Evolutionary conservation across 2,888 invertebrate species (phyloP).

Genomic region (Hirudinaria manillensis): DNA sequence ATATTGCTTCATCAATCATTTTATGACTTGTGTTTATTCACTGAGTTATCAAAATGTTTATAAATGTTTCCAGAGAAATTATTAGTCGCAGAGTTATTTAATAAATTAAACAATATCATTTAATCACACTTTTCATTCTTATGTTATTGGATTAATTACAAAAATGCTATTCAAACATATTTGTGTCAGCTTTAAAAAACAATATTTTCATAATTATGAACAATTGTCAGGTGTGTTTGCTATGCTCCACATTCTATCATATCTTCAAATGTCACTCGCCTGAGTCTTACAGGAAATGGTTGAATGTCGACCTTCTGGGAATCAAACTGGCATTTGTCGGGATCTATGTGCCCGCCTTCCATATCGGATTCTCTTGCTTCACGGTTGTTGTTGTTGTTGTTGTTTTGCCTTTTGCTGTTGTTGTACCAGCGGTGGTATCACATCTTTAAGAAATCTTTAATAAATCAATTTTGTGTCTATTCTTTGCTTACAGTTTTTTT

Average conservation of each 20-base stretch:
- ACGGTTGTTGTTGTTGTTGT: conserved; percentile 60
- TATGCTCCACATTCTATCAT: conserved; percentile 83
- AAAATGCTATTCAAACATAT: too few relatives aligned
- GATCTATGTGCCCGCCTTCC: conserved; percentile 89
- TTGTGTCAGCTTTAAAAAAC: too few relatives aligned
- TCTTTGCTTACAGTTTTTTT: background rate
- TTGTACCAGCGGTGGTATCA: background rate
- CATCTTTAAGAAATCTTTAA: too few relatives aligned
- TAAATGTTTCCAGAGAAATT: background rate
- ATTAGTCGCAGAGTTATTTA: background rate
- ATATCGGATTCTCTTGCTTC: conserved; percentile 93
- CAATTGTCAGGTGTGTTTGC: conserved; percentile 79
- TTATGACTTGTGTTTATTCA: background rate
- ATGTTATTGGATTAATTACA: too few relatives aligned
- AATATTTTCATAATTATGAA: background rate
- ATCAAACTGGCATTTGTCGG: conserved; percentile 85
- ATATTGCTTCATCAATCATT: background rate
- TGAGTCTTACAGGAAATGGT: conserved; percentile 74
- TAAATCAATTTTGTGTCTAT: too few relatives aligned
- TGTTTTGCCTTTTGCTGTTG: background rate
- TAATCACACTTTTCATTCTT: too few relatives aligned
- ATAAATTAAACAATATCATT: background rate
- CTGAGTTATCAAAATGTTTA: background rate
- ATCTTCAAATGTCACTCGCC: conserved; percentile 88
- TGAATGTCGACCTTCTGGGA: conserved; percentile 85